Evolutionary conservation across 2,797 vertebrate species (phyloP), one percentile per base, ranked within the genome.

Genomic region (Oreonectes daqikongensis): DNA sequence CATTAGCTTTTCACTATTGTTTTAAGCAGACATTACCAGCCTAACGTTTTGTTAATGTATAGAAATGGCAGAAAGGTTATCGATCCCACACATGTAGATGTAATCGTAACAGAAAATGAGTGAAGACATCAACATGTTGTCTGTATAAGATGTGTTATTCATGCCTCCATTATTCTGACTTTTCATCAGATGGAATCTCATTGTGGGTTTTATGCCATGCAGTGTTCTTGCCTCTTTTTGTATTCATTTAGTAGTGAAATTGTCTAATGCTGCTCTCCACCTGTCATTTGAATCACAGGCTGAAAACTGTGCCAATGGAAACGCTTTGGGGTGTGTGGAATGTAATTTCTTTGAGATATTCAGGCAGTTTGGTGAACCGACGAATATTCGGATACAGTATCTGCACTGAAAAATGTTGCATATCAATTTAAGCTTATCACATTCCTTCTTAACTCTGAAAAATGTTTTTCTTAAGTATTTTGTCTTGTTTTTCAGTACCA

Each of bases 271-370:
- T 77, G 71, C 78, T 84, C 67, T 68, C 50, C 82, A 72, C 32
- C 77, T 69, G 65, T 74, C 78, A 69, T 70, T 68, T 53, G 61
- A 32, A 48, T 60, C 64, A 48, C 68, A 81, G 75, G 69, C 79
- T 64, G 76, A 81, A 61, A 72, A 64, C 79, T 77, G 83, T 79
- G 81, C 80, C 82, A 81, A 72, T 65, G 50, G 10, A 79, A 24
- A 38, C 50, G 48, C 40, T 53, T 48, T 32, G 57, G 60, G 64
- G 55, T 68, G 57, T 22, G 59, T 48, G 64, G 78, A 82, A 78
- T 80, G 78, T 84, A 80, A 52, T 63, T 59, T 20, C 64, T 17
- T 10, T 44, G 40, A 20, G 69, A 63, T 65, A 32, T 63, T 18
- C 14, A 46, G 50, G 55, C 53, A 15, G 73, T 67, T 30, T 38